A percentile compares a stretch with the other conserved stretches of the same genome.
Conservation (phyloP, 2,888 invertebrate species). For the Stenotaenia linearis region DNA sequence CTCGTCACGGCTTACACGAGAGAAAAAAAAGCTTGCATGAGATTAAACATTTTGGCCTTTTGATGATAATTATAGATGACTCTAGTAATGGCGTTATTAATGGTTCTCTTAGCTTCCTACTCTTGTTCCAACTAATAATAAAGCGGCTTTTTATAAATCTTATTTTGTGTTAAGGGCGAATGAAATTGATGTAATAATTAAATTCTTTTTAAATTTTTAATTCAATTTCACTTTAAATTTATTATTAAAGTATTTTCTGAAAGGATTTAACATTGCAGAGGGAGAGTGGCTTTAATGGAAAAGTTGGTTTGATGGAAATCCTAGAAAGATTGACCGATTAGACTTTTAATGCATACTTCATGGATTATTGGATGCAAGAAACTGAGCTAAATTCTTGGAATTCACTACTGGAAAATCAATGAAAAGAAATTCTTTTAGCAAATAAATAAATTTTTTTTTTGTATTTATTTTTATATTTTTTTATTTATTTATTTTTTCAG, state of each 20-base stretch:
- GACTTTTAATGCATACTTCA: background rate
- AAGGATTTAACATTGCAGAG: background rate
- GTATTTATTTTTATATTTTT: background rate
- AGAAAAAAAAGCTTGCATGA: background rate
- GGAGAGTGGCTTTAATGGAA: background rate
- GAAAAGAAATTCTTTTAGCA: background rate
- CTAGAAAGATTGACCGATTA: background rate
- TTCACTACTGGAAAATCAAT: background rate
- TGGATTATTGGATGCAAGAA: background rate
- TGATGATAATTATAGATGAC: background rate
- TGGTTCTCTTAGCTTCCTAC: background rate
- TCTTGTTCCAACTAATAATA: background rate
- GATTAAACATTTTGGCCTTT: background rate
- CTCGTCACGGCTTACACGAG: background rate
- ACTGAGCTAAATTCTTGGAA: background rate
- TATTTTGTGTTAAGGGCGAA: background rate
- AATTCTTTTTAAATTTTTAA: background rate
- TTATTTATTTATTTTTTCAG: constrained; percentile 51
- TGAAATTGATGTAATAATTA: background rate
- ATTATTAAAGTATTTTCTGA: background rate
- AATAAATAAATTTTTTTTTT: background rate
- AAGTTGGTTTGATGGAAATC: background rate
- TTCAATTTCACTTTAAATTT: background rate
- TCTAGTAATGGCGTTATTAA: background rate
- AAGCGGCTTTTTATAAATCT: background rate